phyloP scores from a whole-genome alignment of 1,140 invertebrate species.

The Achroia grisella region DNA sequence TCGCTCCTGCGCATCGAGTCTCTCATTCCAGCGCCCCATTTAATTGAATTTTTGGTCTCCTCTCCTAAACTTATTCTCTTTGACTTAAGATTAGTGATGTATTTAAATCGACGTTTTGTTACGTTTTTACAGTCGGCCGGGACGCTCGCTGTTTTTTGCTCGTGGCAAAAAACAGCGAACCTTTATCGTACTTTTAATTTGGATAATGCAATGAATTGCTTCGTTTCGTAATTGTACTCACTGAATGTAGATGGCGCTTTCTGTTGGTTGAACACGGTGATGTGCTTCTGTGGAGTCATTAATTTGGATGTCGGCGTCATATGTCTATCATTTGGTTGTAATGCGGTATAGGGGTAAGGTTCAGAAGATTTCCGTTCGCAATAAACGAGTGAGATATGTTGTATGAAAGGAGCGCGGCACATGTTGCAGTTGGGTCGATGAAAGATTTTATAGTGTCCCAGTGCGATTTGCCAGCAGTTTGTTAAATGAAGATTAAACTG shows the following conservation, averaged over 20 bases:
- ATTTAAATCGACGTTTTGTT: slow-evolving; percentile 66
- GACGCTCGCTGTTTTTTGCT: slow-evolving; percentile 18
- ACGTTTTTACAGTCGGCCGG: slow-evolving; percentile 45
- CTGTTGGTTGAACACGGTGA: neutral
- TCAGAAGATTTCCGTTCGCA: slow-evolving; percentile 50
- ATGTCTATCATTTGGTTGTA: slow-evolving; percentile 44
- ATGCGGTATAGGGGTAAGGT: slow-evolving; percentile 22
- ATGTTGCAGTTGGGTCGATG: slow-evolving; percentile 25
- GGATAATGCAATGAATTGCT: slow-evolving; percentile 38
- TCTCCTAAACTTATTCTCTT: slow-evolving; percentile 65
- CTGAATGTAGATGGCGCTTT: neutral
- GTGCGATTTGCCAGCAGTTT: slow-evolving; percentile 27
- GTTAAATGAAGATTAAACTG: slow-evolving; percentile 22
- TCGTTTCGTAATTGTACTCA: slow-evolving; percentile 12
- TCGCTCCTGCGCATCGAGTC: slow-evolving; percentile 16
- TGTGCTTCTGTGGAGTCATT: slow-evolving; percentile 11
- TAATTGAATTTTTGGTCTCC: slow-evolving; percentile 59
- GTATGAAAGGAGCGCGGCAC: slow-evolving; percentile 17
- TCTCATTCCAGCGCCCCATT: slow-evolving; percentile 36
- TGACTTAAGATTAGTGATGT: slow-evolving; percentile 68
- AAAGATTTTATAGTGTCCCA: slow-evolving; percentile 44
- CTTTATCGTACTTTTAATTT: slow-evolving; percentile 58
- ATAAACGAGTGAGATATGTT: slow-evolving; percentile 39
- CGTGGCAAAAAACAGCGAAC: too few species aligned
- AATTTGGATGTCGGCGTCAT: slow-evolving; percentile 41